phyloP scores from a whole-genome alignment of 2,888 invertebrate genomes.

The Bhutanitis thaidina region DNA sequence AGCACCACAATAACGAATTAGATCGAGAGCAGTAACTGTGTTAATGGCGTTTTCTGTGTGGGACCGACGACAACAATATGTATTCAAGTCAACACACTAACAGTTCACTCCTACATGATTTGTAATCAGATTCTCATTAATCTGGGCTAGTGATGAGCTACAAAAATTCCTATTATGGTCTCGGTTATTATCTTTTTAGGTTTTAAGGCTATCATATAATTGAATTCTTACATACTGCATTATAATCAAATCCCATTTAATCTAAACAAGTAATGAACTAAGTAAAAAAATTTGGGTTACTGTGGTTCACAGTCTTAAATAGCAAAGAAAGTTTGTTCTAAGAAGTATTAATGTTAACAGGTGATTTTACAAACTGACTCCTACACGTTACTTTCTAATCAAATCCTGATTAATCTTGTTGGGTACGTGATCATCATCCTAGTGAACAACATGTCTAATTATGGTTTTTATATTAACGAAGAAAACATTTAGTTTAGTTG shows the following conservation, averaged over 20 bases:
- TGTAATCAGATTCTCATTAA: slow-evolving; percentile 1
- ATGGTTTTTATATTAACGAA: not conserved
- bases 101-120: not conserved
- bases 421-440: not conserved
- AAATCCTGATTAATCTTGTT: slow-evolving; percentile 6
- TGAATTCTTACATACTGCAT: not conserved
- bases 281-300: not conserved
- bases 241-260: slow-evolving; percentile 1
- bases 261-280: not conserved
- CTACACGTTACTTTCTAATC: slow-evolving; percentile 18
- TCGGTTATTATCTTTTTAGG: not conserved
- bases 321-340: slow-evolving; percentile 9
- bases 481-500: no score
- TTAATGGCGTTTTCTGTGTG: slow-evolving; percentile 23
- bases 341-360: slow-evolving; percentile 5
- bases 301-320: not conserved
- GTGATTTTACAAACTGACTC: slow-evolving; percentile 12
- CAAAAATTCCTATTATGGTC: not conserved
- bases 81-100: slow-evolving; percentile 27
- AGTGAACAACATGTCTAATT: not conserved
- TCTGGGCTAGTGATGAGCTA: not conserved
- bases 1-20: slow-evolving; percentile 39
- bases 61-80: slow-evolving; percentile 21
- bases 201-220: not conserved
- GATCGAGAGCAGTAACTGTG: slow-evolving; percentile 35